Percentiles rank a stretch among this genome's conserved stretches.
Evolutionary conservation across 35 echinoderm and acorn worm species (phyloP).

Genomic region (Ptychodera flava): DNA sequence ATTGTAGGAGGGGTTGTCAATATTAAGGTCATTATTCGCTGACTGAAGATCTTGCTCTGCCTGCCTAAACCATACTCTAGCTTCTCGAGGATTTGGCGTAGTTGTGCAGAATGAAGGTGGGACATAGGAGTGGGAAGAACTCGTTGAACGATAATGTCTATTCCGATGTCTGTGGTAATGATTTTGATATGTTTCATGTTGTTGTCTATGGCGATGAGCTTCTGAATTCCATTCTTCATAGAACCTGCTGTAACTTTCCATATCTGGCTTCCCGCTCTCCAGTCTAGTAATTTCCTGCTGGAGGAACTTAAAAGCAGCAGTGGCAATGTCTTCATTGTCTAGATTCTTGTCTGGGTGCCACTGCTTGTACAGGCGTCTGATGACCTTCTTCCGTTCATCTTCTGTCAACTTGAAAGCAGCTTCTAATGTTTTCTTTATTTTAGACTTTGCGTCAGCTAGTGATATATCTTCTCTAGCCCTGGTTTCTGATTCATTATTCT

Average conservation of each 20-base stretch:
- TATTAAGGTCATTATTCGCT: not conserved
- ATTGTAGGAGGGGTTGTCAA: not conserved
- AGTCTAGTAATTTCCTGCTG: conserved; percentile 15
- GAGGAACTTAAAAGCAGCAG: conserved; percentile 13
- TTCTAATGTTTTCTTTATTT: conserved; percentile 5
- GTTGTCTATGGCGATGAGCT: not conserved
- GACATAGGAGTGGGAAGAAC: not conserved
- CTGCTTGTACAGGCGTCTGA: conserved; percentile 9
- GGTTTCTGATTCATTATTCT: not conserved
- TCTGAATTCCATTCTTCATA: not conserved
- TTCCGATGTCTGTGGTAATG: not conserved
- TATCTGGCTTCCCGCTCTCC: not conserved
- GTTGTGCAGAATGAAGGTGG: conserved; percentile 20
- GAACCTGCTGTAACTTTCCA: not conserved
- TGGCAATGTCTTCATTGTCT: not conserved
- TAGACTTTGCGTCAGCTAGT: not conserved
- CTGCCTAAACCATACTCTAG: conserved; percentile 36
- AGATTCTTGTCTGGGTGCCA: conserved; percentile 41
- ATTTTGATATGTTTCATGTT: conserved; percentile 2
- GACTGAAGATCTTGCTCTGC: conserved; percentile 23
- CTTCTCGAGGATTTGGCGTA: conserved; percentile 30
- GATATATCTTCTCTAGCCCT: not conserved
- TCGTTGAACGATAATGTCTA: not conserved
- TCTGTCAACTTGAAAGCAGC: conserved; percentile 13
- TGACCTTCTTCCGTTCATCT: not conserved